These are phyloP conservation scores for Eublepharis macularius DNA, from an alignment of 2,113 vertebrate species.

Conservation along the genomic window DNA sequence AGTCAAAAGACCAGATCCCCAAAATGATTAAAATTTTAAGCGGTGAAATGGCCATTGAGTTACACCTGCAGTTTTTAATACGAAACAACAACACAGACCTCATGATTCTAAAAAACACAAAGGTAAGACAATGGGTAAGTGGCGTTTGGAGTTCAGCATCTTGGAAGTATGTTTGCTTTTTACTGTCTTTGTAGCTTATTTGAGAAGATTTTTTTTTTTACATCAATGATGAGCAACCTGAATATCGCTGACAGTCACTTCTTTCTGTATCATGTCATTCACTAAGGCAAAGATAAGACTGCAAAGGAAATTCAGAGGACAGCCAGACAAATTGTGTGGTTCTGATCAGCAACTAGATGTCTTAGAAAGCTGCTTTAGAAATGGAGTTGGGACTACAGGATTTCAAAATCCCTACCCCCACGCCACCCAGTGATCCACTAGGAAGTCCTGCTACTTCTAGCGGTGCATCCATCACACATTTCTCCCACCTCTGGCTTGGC, in stretches of 20 bases:
- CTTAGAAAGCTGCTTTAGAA: not conserved
- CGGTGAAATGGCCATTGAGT: slow-evolving; percentile 98
- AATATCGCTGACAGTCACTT: not conserved
- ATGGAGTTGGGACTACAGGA: not conserved
- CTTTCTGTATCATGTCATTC: not conserved
- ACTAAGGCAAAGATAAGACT: not conserved
- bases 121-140: slow-evolving; percentile 76
- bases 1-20: slow-evolving; percentile 96
- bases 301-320: not conserved
- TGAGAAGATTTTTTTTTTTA: not conserved
- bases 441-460: no score
- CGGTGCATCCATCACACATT: not conserved
- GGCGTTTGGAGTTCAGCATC: no score
- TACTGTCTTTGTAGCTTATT: no score
- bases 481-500: not conserved
- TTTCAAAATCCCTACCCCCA: not conserved
- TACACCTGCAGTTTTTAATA: slow-evolving; percentile 98
- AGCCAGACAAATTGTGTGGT: not conserved
- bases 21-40: slow-evolving; percentile 99
- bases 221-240: not conserved
- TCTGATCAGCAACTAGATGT: not conserved
- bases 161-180: not conserved
- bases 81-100: slow-evolving; percentile 99
- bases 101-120: slow-evolving; percentile 99
- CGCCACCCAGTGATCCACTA: not conserved